Evolutionary conservation across 2,888 invertebrate species (phyloP).

Genomic region (Acronicta psi): DNA sequence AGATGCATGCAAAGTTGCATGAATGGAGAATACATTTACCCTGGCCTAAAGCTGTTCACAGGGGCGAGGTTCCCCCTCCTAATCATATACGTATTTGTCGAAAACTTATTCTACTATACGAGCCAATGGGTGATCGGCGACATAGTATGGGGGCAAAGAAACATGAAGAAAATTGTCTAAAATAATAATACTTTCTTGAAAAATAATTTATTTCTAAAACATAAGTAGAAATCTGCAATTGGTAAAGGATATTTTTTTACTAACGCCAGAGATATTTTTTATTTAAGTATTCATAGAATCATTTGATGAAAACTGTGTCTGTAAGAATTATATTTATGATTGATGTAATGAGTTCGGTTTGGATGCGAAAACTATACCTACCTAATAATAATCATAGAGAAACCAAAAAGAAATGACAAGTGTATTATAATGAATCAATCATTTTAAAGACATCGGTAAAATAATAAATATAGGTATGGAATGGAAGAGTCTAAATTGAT

Average conservation of each 20-base stretch:
- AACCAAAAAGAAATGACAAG: constrained; percentile 3
- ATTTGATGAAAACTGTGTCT: too few species aligned
- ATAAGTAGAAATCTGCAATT: constrained; percentile 13
- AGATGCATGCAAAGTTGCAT: constrained; percentile 69
- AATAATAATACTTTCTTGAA: not conserved
- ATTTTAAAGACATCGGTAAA: not conserved
- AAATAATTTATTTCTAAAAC: not conserved
- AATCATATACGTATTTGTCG: constrained; percentile 64
- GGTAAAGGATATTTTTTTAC: constrained; percentile 30
- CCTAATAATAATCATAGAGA: constrained; percentile 1
- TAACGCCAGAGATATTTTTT: constrained; percentile 17
- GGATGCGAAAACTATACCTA: constrained; percentile 1
- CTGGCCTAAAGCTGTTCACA: constrained; percentile 66
- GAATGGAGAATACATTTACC: constrained; percentile 75
- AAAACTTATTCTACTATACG: constrained; percentile 74
- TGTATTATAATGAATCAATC: constrained; percentile 1
- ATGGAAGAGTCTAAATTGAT: too few species aligned
- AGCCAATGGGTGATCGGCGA: constrained; percentile 76
- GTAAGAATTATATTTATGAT: constrained; percentile 1
- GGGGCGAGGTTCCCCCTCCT: constrained; percentile 62
- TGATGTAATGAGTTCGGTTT: constrained; percentile 1
- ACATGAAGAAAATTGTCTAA: constrained; percentile 47
- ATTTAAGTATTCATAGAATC: constrained; percentile 29
- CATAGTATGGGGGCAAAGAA: constrained; percentile 69
- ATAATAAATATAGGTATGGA: not conserved